Evolutionary conservation across 2,888 invertebrate species (phyloP).

Genomic region (Aproaerema taeniolella): DNA sequence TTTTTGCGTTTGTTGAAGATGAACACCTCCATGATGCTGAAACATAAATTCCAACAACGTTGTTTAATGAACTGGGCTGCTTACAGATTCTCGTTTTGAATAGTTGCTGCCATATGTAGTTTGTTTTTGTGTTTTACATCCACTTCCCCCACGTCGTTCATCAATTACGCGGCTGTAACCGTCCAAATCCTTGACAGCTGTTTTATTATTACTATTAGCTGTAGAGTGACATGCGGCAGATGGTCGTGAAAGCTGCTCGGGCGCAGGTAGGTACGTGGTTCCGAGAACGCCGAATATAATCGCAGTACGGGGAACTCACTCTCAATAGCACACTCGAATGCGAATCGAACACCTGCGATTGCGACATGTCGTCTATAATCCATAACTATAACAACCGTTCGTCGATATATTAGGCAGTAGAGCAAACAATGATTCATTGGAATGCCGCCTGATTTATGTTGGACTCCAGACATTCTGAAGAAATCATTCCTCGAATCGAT

Average conservation of each 20-base stretch:
- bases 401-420: background rate
- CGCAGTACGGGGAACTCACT: constrained; percentile 63
- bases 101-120: too few species aligned
- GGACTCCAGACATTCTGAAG: background rate
- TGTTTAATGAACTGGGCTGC: too few species aligned
- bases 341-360: constrained; percentile 54
- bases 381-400: background rate
- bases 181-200: constrained; percentile 7
- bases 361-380: background rate
- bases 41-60: too few species aligned
- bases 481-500: background rate
- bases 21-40: too few species aligned
- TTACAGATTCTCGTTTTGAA: too few species aligned
- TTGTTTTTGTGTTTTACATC: too few species aligned
- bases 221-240: constrained; percentile 57
- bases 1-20: too few species aligned
- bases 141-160: too few species aligned
- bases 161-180: too few species aligned
- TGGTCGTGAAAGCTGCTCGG: constrained; percentile 48
- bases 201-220: constrained; percentile 18
- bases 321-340: constrained; percentile 52
- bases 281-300: constrained; percentile 73
- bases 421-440: constrained; percentile 4
- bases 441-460: background rate
- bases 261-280: constrained; percentile 56